Evolutionary conservation across 1,140 invertebrate genomes (phyloP), one percentile per base, ranked within the genome.

Genomic region (Argopecten irradians): DNA sequence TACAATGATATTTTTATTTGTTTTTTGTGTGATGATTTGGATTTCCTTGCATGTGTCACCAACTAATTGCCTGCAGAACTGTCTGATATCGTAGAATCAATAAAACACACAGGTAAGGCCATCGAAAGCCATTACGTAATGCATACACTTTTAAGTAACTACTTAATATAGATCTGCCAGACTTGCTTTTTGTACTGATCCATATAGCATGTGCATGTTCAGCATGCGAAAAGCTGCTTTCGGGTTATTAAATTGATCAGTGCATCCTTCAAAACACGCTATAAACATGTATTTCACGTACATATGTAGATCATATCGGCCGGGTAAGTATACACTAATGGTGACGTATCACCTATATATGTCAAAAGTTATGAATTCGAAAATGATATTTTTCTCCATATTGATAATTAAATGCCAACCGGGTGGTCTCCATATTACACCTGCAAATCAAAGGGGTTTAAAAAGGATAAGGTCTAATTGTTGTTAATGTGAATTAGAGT

Each of bases 11-110:
- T 71, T 71, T 71, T 7, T 71, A 28, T 71, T 71, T 71, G 5
- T 71, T 71, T n/a, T 71, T n/a, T 71, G 55, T 71, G 8, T 28
- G n/a, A n/a, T 71, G 55, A 71, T 71, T 71, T 28, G 55, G n/a
- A 28, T 71, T 71, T 71, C 22, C 22, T n/a, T 71, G 55, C 55
- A 71, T 71, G 55, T 71, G 55, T 71, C 55, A 71, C n/a, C 55
- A 71, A 71, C 55, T 71, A 71, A 71, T 71, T 71, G 55, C 55
- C 55, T 71, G 55, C 55, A 71, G 55, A 71, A 28, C 55, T 71
- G 55, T 71, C 55, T 71, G 55, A 71, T 71, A 71, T 8, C 55
- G 55, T 71, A 0, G 7, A 11, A 71, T 71, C 55, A 71, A 71
- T 71, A 71, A 0, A 71, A 71, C 55, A 71, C 55, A n/a, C 55